Conservation (phyloP, 2,113 vertebrate species). For the Aegotheles bennettii region DNA sequence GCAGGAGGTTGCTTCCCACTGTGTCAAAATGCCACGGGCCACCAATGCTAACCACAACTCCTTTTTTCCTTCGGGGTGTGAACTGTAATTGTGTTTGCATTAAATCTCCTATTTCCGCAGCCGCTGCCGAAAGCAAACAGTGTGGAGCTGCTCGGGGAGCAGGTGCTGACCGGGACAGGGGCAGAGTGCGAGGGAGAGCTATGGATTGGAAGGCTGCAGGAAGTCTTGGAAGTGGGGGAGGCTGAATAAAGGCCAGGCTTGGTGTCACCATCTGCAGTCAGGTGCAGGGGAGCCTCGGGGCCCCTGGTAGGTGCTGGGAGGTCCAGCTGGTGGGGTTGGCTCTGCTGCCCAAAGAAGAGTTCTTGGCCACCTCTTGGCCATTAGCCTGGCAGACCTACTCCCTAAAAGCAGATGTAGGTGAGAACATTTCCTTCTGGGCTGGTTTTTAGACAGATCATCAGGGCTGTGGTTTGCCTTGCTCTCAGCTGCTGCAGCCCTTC, state of each 20-base stretch:
- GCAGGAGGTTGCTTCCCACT: background rate
- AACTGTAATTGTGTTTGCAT: background rate
- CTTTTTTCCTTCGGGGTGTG: background rate
- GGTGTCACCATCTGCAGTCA: background rate
- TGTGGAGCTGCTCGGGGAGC: accelerated
- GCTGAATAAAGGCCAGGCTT: background rate
- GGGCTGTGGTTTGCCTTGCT: background rate
- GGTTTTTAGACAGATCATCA: background rate
- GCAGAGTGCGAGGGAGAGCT: background rate
- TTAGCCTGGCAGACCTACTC: background rate
- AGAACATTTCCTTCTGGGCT: background rate
- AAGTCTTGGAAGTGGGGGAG: background rate
- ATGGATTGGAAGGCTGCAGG: background rate
- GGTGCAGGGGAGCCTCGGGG: background rate
- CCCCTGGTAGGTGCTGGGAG: background rate
- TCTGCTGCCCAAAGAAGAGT: background rate
- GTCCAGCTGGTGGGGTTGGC: background rate
- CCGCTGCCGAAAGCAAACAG: background rate
- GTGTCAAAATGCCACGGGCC: background rate
- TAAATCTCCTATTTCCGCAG: background rate
- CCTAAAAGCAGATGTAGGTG: background rate
- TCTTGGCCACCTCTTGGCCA: background rate
- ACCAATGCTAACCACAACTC: background rate
- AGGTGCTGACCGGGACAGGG: accelerated
- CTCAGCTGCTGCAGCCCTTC: background rate